These are phyloP conservation scores for Acrossocheilus fasciatus DNA, from an alignment of 2,797 vertebrate genomes.

Conservation along the genomic window DNA sequence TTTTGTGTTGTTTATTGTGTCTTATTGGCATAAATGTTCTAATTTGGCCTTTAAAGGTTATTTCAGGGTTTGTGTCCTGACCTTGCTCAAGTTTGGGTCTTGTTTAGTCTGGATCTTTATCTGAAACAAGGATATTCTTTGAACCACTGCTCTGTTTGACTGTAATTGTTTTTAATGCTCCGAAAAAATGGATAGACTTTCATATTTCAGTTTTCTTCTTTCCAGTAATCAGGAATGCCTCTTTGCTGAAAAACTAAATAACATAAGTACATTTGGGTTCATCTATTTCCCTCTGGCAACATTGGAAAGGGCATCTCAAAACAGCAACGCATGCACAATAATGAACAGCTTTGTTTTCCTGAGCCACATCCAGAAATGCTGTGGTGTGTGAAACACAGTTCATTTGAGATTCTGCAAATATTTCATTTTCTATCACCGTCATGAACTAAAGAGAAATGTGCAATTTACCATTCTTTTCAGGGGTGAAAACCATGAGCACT, in stretches of 20 bases:
- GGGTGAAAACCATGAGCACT: slow-evolving; percentile 25
- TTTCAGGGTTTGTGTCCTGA: not conserved
- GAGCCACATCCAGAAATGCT: slow-evolving; percentile 33
- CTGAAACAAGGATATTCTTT: not conserved
- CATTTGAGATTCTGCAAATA: slow-evolving; percentile 22
- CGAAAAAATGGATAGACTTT: not conserved
- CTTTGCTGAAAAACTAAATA: not conserved
- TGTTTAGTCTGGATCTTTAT: not conserved
- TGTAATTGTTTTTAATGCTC: not conserved
- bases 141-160: not conserved
- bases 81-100: not conserved
- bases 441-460: slow-evolving; percentile 20
- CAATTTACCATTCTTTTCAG: slow-evolving; percentile 17
- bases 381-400: not conserved
- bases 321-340: slow-evolving; percentile 23
- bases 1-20: not conserved
- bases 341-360: slow-evolving; percentile 33
- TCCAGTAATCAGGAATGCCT: slow-evolving; percentile 3
- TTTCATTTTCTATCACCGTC: slow-evolving; percentile 25
- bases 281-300: slow-evolving; percentile 36
- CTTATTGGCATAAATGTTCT: not conserved
- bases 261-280: slow-evolving; percentile 10
- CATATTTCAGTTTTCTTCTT: not conserved
- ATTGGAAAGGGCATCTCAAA: slow-evolving; percentile 34
- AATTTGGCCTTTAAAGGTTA: not conserved